These are phyloP conservation scores for Galendromus occidentalis DNA, from an alignment of 1,140 invertebrate genomes.

Conservation along the genomic window DNA sequence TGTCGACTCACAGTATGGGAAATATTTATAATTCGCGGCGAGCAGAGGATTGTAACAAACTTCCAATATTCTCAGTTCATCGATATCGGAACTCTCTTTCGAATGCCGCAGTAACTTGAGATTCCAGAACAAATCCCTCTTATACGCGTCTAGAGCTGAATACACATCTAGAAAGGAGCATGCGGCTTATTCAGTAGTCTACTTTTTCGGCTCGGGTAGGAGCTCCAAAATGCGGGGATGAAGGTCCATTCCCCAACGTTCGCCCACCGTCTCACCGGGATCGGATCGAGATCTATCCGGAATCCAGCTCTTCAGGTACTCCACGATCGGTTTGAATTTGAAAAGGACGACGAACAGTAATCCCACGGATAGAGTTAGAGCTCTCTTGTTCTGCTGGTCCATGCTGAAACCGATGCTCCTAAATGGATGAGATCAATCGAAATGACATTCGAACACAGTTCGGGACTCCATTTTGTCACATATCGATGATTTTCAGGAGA, in stretches of 20 bases:
- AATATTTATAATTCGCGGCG: background rate
- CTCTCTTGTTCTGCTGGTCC: too few relatives aligned
- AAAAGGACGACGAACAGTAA: background rate
- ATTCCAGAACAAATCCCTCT: background rate
- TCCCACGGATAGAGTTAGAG: too few relatives aligned
- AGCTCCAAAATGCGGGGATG: too few relatives aligned
- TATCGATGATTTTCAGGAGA: too few relatives aligned
- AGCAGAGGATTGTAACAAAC: background rate
- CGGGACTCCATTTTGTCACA: too few relatives aligned
- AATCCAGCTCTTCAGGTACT: background rate
- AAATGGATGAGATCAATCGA: too few relatives aligned
- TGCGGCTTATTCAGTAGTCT: too few relatives aligned
- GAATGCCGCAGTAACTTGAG: background rate
- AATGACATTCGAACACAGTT: too few relatives aligned
- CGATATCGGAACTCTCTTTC: background rate
- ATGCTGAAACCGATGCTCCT: too few relatives aligned
- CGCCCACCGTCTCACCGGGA: background rate
- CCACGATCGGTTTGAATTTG: background rate
- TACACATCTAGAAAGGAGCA: background rate
- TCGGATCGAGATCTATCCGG: background rate
- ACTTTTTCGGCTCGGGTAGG: too few relatives aligned
- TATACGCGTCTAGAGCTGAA: background rate
- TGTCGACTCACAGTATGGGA: background rate
- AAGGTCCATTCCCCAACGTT: too few relatives aligned
- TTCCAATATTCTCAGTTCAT: background rate